Conservation (phyloP, 2,888 invertebrate genomes). For the Dione vanillae region DNA sequence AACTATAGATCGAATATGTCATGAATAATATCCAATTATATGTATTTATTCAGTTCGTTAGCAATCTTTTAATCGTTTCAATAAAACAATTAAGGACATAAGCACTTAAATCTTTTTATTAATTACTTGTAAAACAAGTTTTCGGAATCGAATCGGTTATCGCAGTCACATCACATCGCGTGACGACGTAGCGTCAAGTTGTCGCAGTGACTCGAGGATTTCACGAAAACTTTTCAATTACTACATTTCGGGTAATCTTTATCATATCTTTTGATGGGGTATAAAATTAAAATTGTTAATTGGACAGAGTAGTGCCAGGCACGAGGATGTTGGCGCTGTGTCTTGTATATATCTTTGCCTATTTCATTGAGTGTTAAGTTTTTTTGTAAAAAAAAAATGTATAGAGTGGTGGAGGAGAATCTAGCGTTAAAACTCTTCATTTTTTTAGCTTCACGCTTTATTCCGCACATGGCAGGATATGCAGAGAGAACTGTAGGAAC, state of each 20-base stretch:
- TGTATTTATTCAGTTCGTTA: neutral
- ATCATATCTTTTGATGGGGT: conserved; percentile 39
- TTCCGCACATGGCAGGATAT: too few relatives aligned
- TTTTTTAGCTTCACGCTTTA: too few relatives aligned
- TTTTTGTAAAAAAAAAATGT: too few relatives aligned
- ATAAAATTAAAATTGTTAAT: conserved; percentile 55
- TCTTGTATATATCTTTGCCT: neutral
- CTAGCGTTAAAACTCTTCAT: too few relatives aligned
- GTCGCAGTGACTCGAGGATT: conserved; percentile 42
- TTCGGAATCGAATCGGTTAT: neutral
- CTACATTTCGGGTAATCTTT: conserved; percentile 37
- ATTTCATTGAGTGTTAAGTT: too few relatives aligned
- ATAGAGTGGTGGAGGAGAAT: too few relatives aligned
- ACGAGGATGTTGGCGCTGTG: conserved; percentile 51
- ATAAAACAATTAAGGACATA: neutral
- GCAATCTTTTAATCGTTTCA: neutral
- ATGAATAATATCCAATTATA: too few relatives aligned
- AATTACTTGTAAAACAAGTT: neutral
- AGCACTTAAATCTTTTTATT: neutral
- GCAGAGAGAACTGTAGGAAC: too few relatives aligned
- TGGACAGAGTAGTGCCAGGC: conserved; percentile 64
- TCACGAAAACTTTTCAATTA: conserved; percentile 44
- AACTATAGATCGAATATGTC: too few relatives aligned
- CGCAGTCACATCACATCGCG: too few relatives aligned
- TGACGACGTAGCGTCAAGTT: conserved; percentile 33